Evolutionary conservation across 2,888 invertebrate genomes (phyloP).

Genomic region (Atethmia centrago): DNA sequence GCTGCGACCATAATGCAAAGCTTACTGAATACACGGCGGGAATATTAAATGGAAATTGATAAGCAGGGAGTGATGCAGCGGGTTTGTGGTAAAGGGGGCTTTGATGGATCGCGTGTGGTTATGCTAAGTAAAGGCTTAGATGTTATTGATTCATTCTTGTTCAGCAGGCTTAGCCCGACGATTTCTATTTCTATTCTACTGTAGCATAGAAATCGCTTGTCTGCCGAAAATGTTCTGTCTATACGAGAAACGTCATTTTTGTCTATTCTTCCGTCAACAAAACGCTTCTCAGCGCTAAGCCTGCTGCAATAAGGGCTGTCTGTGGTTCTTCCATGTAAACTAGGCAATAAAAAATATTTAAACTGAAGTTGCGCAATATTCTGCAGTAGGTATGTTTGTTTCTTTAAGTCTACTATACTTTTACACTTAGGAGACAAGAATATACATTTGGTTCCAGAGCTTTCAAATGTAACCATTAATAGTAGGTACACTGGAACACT

Average conservation of each 20-base stretch:
- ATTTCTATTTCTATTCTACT: too few relatives aligned
- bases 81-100: conserved; percentile 29
- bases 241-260: too few relatives aligned
- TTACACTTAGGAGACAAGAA: neutral
- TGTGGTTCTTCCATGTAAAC: neutral
- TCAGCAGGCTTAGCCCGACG: too few relatives aligned
- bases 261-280: too few relatives aligned
- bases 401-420: neutral
- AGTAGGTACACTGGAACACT: too few relatives aligned
- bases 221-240: too few relatives aligned
- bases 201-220: too few relatives aligned
- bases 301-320: neutral
- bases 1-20: conserved; percentile 43
- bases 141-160: conserved; percentile 18
- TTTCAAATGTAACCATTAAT: conserved; percentile 11
- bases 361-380: neutral
- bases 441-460: neutral
- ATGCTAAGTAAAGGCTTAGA: conserved; percentile 31
- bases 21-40: conserved; percentile 39
- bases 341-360: neutral
- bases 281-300: too few relatives aligned
- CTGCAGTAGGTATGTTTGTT: neutral
- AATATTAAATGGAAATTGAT: conserved; percentile 58
- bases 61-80: conserved; percentile 50
- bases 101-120: conserved; percentile 32